These are phyloP conservation scores for Mylabris phalerata DNA, from an alignment of 1,140 invertebrate species.

Conservation along the genomic window DNA sequence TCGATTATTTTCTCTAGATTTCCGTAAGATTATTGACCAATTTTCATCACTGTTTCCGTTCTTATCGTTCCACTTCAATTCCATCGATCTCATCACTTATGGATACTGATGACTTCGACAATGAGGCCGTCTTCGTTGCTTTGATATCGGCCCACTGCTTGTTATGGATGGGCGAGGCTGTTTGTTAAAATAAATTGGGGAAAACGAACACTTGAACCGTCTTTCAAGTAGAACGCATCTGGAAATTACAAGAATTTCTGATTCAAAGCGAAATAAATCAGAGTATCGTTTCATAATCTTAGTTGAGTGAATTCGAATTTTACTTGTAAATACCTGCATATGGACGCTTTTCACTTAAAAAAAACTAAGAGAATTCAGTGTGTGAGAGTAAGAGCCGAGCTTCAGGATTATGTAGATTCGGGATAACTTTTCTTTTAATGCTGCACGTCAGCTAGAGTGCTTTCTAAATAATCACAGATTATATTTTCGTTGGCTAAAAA, in stretches of 20 bases:
- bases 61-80: no score
- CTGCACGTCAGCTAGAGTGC: conserved; percentile 32
- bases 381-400: conserved; percentile 18
- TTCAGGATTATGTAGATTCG: conserved; percentile 38
- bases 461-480: conserved; percentile 13
- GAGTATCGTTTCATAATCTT: neutral
- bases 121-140: conserved; percentile 12
- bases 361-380: neutral
- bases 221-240: no score
- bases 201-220: conserved; percentile 1
- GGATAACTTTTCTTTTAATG: conserved; percentile 41
- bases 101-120: conserved; percentile 15
- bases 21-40: no score
- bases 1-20: no score
- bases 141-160: conserved; percentile 10
- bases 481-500: no score
- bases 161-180: conserved; percentile 4
- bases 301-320: conserved; percentile 35
- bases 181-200: conserved; percentile 16
- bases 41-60: no score
- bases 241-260: no score
- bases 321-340: conserved; percentile 38
- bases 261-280: neutral
- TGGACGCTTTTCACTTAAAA: conserved; percentile 18
- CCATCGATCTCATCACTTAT: conserved; percentile 8